Percentiles rank a stretch among this genome's conserved stretches.
These are phyloP conservation scores for Mystacides longicornis DNA, from an alignment of 2,888 invertebrate species.

Conservation along the genomic window DNA sequence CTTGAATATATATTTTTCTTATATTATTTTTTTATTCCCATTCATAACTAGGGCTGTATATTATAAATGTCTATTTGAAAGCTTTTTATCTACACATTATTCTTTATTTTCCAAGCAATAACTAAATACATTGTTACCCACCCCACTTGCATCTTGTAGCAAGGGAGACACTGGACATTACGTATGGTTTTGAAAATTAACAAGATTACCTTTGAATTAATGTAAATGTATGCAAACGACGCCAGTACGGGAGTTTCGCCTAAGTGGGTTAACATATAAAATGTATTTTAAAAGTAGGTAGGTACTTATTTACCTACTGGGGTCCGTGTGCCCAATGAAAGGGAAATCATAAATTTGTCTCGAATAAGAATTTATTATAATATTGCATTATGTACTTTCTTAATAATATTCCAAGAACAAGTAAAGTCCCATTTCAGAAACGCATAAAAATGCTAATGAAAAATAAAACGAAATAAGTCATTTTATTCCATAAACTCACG, in stretches of 20 bases:
- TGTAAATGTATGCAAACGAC: slow-evolving; percentile 16
- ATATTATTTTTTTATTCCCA: slow-evolving; percentile 1
- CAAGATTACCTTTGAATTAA: slow-evolving; percentile 14
- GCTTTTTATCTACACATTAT: slow-evolving; percentile 16
- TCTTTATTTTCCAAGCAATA: slow-evolving; percentile 11
- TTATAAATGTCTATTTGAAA: slow-evolving; percentile 24
- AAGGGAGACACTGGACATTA: slow-evolving; percentile 1
- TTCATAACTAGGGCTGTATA: slow-evolving; percentile 10
- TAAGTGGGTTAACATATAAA: not conserved
- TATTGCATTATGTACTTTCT: too few relatives aligned
- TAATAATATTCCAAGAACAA: too few relatives aligned
- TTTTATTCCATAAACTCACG: too few relatives aligned
- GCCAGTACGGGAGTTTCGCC: not conserved
- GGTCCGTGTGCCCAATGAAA: not conserved
- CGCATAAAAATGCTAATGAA: too few relatives aligned
- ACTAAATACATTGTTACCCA: too few relatives aligned
- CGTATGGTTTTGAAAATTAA: slow-evolving; percentile 14
- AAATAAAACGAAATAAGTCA: too few relatives aligned
- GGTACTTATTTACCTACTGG: too few relatives aligned
- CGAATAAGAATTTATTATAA: too few relatives aligned
- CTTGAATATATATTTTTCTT: not conserved
- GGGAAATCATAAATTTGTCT: not conserved
- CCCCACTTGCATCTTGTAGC: too few relatives aligned
- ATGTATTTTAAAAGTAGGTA: too few relatives aligned
- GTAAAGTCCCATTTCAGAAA: too few relatives aligned